Conservation (phyloP, 2,797 vertebrate species). For the Schizopygopsis pylzovi region DNA sequence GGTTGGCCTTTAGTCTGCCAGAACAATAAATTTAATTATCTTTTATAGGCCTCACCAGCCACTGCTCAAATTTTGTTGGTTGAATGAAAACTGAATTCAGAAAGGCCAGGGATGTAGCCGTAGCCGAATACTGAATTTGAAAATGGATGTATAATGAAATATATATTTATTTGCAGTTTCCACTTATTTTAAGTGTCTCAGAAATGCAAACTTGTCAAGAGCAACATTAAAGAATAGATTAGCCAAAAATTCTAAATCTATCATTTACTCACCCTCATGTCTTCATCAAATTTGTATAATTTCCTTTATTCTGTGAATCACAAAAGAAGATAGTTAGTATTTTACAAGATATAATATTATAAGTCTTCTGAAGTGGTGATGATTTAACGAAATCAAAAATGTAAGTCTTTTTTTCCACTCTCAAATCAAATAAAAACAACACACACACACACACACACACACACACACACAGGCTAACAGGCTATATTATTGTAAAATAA, state of each 20-base stretch:
- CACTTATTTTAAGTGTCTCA: not conserved
- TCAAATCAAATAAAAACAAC: not conserved
- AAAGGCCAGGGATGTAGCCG: not conserved
- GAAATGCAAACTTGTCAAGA: not conserved
- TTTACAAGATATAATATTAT: not conserved
- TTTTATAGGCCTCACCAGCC: conserved; percentile 28
- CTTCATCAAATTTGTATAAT: not conserved
- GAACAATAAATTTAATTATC: conserved; percentile 52
- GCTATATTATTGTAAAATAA: not conserved
- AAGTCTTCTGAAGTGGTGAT: not conserved
- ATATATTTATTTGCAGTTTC: not conserved
- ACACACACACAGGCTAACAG: too few species aligned
- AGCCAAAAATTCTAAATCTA: not conserved
- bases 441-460: too few species aligned
- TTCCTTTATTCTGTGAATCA: not conserved
- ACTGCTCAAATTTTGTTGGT: conserved; percentile 29
- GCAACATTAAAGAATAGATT: not conserved
- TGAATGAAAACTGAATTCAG: conserved; percentile 43
- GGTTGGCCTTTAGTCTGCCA: conserved; percentile 46
- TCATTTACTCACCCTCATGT: not conserved
- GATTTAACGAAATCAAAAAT: not conserved
- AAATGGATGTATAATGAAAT: not conserved
- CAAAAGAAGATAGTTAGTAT: not conserved
- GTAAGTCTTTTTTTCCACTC: not conserved
- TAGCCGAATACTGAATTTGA: not conserved